Evolutionary conservation across 2,797 vertebrate species (phyloP), one percentile per base, ranked within the genome.

Genomic region (Euphonia xanthogaster): DNA sequence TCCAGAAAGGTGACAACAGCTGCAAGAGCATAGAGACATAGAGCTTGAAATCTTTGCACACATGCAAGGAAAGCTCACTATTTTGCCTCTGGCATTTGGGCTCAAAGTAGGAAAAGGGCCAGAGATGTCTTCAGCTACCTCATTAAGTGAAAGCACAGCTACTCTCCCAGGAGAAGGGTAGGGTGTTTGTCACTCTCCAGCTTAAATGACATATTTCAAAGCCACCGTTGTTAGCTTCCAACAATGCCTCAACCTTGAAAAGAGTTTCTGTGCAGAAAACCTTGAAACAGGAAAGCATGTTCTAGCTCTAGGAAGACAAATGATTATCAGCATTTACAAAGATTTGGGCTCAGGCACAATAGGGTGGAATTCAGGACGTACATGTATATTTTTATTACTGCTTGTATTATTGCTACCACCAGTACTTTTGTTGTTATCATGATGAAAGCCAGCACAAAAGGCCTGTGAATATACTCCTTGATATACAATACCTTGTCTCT

Each of bases 201-300:
- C 61, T 94, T 79, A 86, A 95, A 88, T 88, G 50, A 85, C 77
- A 31, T 24, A 77, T 96, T 96, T 97, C 94, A 95, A 94, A 96
- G 93, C n/a, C 76, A 62, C 57, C 15, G 73, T 95, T 95, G 94
- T 93, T 94, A 85, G 47, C 84, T 87, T 95, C 84, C 81, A 92
- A 96, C 94, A 96, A 93, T 94, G 79, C 58, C 68, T 89, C 79
- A 93, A 90, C 93, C 93, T 97, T 97, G 93, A 95, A 96, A 97
- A 88, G 88, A 48, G 53, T 85, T 94, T 93, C 87, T 96, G 30
- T 90, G 89, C 92, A 95, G 88, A 86, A 92, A 90, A 92, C 37
- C 74, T 87, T 93, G 92, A 96, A 96, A 97, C 67, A 83, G 73
- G 84, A 88, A 93, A 88, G 87, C 79, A 75, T 82, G 73, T 84